phyloP scores from a whole-genome alignment of 2,888 invertebrate species.

The Drosophila kokeensis region DNA sequence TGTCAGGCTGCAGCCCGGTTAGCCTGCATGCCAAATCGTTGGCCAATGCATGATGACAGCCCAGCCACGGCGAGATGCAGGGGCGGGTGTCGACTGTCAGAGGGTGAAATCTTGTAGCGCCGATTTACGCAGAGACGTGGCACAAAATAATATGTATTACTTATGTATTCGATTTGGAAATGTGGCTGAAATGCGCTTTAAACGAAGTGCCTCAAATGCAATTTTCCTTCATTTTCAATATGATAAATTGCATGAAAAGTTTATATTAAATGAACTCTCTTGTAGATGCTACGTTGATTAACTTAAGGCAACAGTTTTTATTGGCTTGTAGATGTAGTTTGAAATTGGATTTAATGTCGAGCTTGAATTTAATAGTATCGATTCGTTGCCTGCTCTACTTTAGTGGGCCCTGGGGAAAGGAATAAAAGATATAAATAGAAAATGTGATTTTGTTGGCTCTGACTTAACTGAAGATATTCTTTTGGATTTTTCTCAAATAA shows the following conservation, averaged over 20 bases:
- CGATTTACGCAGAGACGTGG: constrained; percentile 16
- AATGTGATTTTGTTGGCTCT: not conserved
- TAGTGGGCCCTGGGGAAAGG: not conserved
- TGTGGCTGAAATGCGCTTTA: constrained; percentile 2
- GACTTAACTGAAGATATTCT: not conserved
- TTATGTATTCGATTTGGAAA: not conserved
- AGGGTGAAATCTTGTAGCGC: constrained; percentile 13
- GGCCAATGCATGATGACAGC: constrained; percentile 58
- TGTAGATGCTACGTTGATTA: not conserved
- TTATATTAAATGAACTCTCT: not conserved
- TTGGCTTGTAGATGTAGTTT: not conserved
- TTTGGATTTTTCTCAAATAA: not conserved
- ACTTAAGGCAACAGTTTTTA: not conserved
- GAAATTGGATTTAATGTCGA: not conserved
- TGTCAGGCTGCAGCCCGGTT: constrained; percentile 19
- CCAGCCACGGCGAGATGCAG: not conserved
- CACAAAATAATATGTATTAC: not conserved
- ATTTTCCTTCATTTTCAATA: not conserved
- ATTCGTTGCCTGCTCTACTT: not conserved
- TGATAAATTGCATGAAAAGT: not conserved
- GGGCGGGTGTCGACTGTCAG: constrained; percentile 22
- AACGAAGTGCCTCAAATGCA: not conserved
- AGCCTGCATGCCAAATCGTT: constrained; percentile 42
- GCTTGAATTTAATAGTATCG: not conserved
- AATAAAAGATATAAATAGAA: not conserved